Base-by-base conservation (phyloP, 2,888 invertebrate species). In the Zeuzera pyrina region DNA sequence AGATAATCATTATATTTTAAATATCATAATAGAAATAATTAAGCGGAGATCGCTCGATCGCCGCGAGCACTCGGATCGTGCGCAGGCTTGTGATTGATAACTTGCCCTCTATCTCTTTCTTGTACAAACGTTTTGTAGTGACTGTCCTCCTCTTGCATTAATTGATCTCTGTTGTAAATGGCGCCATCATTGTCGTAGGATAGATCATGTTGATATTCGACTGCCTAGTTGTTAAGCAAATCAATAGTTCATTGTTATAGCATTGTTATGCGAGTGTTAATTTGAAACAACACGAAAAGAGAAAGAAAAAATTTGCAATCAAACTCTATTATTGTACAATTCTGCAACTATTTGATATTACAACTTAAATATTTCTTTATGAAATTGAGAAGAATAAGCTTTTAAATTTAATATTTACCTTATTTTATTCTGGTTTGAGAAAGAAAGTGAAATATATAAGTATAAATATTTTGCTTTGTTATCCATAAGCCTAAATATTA, bases 21-120 rank as follows among this genome's bases (percentile, higher is more conserved):
- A 77, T 77, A 81, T 77, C 70, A 81, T 81, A 83, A 81, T 83
- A 81, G 73, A 81, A 81, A 81, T 79, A 79, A 83, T 81, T 77
- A 81, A 72, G 67, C 64, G 45, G 62, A 66, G 69, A 78, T 74
- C 65, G 65, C 52, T 59, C 61, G 67, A 74, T 74, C 62, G 77
- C 81, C 70, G 52, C 62, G 39, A 63, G 81, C 79, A 55, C 54
- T 56, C 50, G 60, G 58, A 71, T 73, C 70, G 69, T 70, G 77
- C 69, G 72, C 74, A 58, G 70, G 68, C 73, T 65, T 64, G 59
- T 81, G 83, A 83, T 83, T 79, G 81, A 83, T 83, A 81, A 72
- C 77, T 62, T 42, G 38, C 47, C 49, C 38, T 43, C 43, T 41
- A 40, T 68, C 71, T 60, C 63, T 43, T 46, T 69, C 56, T 37